Percentiles rank a stretch among this genome's conserved stretches.
phyloP scores from a whole-genome alignment of 2,113 vertebrate genomes.

The Chaetodon trifascialis region DNA sequence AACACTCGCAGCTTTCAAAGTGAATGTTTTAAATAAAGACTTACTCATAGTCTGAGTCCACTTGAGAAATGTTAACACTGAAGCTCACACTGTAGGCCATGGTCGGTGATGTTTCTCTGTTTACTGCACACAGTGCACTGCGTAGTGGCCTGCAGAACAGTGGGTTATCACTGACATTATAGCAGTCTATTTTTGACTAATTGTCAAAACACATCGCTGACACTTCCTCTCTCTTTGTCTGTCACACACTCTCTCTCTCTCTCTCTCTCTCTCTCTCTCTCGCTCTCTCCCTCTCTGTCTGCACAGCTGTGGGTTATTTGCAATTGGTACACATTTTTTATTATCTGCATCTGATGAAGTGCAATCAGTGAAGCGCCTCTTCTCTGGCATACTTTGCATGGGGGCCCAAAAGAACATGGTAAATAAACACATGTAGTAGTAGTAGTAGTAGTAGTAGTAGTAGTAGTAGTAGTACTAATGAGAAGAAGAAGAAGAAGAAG shows the following conservation, averaged over 20 bases:
- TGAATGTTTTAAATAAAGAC: neutral
- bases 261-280: neutral
- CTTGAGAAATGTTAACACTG: neutral
- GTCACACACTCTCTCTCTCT: neutral
- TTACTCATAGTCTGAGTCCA: conserved; percentile 64
- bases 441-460: too few species aligned
- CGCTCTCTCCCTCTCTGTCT: neutral
- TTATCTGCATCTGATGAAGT: neutral
- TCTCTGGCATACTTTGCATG: neutral
- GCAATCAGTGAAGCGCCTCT: neutral
- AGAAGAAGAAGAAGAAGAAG: too few species aligned
- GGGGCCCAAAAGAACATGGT: neutral
- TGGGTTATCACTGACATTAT: neutral
- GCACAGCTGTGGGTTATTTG: conserved; percentile 29
- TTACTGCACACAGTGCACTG: neutral
- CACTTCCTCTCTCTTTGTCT: conserved; percentile 46
- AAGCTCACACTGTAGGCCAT: conserved; percentile 29
- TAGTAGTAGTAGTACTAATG: too few species aligned
- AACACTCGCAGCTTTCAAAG: neutral
- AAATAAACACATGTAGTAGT: neutral
- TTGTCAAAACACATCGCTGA: neutral
- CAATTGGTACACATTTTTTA: neutral
- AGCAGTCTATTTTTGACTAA: neutral
- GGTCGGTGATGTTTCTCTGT: neutral
- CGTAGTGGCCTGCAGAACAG: neutral